phyloP scores from a whole-genome alignment of 2,888 invertebrate species.

The Hipparchia semele region DNA sequence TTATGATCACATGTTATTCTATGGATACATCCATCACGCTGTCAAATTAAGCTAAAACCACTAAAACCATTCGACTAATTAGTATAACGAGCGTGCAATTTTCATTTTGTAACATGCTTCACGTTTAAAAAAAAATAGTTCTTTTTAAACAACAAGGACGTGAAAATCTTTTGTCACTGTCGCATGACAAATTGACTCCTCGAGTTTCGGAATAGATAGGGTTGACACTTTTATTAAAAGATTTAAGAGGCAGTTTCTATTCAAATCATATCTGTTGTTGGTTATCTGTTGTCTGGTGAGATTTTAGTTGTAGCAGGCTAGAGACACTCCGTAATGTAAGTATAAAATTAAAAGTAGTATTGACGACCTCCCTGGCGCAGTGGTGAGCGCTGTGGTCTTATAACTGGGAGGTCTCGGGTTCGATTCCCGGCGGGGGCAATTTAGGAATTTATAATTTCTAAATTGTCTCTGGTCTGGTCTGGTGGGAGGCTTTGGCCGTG shows the following conservation, averaged over 20 bases:
- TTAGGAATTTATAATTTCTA: too few species aligned
- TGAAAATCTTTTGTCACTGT: conserved; percentile 44
- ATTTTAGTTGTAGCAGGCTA: too few species aligned
- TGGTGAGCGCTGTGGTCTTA: too few species aligned
- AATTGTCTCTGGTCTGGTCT: too few species aligned
- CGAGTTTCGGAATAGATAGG: conserved; percentile 46
- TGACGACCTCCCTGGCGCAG: too few species aligned
- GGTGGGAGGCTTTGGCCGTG: too few species aligned
- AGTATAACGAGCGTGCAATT: conserved; percentile 28
- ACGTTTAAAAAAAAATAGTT: conserved; percentile 8
- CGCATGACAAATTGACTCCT: conserved; percentile 48
- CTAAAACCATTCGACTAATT: conserved; percentile 18
- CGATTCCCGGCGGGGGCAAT: too few species aligned
- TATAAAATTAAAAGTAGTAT: too few species aligned
- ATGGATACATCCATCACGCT: not conserved
- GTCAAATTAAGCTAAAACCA: conserved; percentile 11
- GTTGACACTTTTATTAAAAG: conserved; percentile 4
- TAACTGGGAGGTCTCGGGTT: too few species aligned
- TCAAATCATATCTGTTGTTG: not conserved
- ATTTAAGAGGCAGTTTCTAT: not conserved
- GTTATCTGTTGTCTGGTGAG: too few species aligned
- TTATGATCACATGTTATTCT: not conserved
- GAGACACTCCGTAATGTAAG: too few species aligned
- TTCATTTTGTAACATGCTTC: conserved; percentile 25
- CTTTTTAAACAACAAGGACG: conserved; percentile 25